phyloP scores from a whole-genome alignment of 2,797 vertebrate genomes.

The Lithobates pipiens region DNA sequence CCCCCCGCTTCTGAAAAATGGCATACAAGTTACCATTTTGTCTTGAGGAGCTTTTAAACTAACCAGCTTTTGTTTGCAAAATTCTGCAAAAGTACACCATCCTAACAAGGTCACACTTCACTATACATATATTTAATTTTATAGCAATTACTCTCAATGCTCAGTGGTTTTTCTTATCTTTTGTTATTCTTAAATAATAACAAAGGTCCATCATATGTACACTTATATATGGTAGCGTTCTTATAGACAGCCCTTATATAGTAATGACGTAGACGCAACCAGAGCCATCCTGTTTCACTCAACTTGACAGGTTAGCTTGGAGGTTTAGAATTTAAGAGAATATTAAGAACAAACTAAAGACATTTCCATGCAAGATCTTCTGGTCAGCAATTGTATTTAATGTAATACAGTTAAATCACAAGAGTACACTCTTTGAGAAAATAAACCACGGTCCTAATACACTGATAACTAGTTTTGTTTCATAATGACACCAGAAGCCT shows the following conservation, averaged over 20 bases:
- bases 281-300: background rate
- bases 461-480: constrained; percentile 41
- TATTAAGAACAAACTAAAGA: background rate
- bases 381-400: constrained; percentile 43
- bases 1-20: too few species aligned
- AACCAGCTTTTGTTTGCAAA: too few species aligned
- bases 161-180: background rate
- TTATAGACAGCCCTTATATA: background rate
- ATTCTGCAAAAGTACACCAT: too few species aligned
- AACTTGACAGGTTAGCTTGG: background rate
- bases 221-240: background rate
- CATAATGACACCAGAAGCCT: constrained; percentile 57
- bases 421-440: constrained; percentile 50
- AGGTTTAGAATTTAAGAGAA: background rate
- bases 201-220: background rate
- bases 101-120: too few species aligned
- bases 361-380: background rate
- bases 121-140: too few species aligned
- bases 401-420: constrained; percentile 49
- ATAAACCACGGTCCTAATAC: constrained; percentile 42
- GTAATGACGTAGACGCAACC: background rate
- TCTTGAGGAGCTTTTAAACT: too few species aligned
- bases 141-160: too few species aligned
- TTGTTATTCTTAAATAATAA: background rate
- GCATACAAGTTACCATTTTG: too few species aligned